Evolutionary conservation across 2,888 invertebrate genomes (phyloP).

Genomic region (Syrphus vitripennis): DNA sequence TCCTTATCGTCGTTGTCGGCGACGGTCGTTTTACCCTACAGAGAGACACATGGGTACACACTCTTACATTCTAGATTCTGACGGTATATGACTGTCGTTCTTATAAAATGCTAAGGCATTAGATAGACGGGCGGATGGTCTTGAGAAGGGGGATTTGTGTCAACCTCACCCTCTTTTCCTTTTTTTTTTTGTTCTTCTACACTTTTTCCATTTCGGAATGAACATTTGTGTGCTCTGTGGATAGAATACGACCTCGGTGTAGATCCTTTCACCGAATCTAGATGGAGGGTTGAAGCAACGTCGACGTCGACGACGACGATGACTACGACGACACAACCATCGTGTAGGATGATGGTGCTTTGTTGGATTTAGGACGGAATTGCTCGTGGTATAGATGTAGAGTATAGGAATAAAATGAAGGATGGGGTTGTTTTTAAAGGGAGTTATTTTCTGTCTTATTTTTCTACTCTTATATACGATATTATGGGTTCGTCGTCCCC

Average conservation of each 20-base stretch:
- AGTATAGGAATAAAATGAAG: not conserved
- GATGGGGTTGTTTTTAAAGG: constrained; percentile 56
- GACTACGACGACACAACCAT: constrained; percentile 48
- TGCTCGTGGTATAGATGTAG: constrained; percentile 58
- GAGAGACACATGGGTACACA: constrained; percentile 57
- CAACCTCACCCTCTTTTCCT: constrained; percentile 61
- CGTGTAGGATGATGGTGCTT: constrained; percentile 70
- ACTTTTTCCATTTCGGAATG: constrained; percentile 61
- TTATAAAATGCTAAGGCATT: constrained; percentile 68
- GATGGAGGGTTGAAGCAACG: constrained; percentile 66
- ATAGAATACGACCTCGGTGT: constrained; percentile 67
- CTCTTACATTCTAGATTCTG: constrained; percentile 30
- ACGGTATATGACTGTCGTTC: constrained; percentile 65
- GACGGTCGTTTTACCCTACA: constrained; percentile 61
- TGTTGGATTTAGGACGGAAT: constrained; percentile 70
- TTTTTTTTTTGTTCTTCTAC: constrained; percentile 44
- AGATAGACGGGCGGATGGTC: constrained; percentile 31
- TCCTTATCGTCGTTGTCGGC: constrained; percentile 16
- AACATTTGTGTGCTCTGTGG: constrained; percentile 64
- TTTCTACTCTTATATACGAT: constrained; percentile 34
- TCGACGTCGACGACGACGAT: constrained; percentile 37
- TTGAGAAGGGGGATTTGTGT: constrained; percentile 38
- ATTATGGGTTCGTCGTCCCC: constrained; percentile 34
- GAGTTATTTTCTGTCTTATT: constrained; percentile 46
- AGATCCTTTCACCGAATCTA: constrained; percentile 62